These are phyloP conservation scores for Spodoptera littoralis DNA, from an alignment of 2,888 invertebrate species.

Conservation along the genomic window DNA sequence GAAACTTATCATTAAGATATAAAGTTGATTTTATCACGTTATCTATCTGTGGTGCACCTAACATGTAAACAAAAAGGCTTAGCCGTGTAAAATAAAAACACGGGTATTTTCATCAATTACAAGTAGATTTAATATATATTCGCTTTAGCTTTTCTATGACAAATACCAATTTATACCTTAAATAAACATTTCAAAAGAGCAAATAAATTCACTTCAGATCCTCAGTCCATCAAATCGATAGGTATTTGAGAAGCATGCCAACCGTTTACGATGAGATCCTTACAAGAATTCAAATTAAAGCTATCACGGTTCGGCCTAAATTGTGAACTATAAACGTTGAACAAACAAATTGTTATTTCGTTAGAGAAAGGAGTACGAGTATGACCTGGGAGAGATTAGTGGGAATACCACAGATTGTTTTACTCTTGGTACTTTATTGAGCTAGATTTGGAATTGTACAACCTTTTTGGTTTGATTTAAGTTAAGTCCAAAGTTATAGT, in stretches of 20 bases:
- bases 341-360: conserved; percentile 47
- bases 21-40: no score
- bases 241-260: conserved; percentile 12
- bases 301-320: conserved; percentile 19
- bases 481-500: no score
- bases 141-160: no score
- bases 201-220: background rate
- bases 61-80: no score
- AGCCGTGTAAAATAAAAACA: no score
- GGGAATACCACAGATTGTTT: conserved; percentile 19
- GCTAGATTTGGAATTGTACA: background rate
- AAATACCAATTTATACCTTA: background rate
- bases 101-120: no score
- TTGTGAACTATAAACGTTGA: conserved; percentile 43
- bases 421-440: conserved; percentile 6
- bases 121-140: no score
- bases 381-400: conserved; percentile 4
- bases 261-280: conserved; percentile 24
- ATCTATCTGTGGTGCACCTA: no score
- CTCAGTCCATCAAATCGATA: conserved; percentile 4
- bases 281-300: conserved; percentile 50
- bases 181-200: background rate
- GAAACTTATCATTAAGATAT: no score
- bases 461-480: no score
- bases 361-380: conserved; percentile 23